Conservation (phyloP, 2,113 vertebrate species). For the Thryonomys swinderianus region DNA sequence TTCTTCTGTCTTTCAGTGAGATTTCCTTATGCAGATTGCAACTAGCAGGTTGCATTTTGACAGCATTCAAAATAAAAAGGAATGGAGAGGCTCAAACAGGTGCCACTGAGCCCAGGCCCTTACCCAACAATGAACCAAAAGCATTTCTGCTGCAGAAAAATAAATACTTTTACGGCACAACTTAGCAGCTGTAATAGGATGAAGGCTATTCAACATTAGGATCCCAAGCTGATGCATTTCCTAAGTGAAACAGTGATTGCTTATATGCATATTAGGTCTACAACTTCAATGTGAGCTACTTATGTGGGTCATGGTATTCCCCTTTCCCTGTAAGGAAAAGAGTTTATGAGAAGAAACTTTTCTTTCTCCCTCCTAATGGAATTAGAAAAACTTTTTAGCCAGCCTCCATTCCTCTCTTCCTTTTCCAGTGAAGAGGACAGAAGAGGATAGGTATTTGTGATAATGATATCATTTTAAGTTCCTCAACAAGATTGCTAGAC, state of each 20-base stretch:
- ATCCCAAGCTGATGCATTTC: neutral
- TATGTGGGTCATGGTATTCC: neutral
- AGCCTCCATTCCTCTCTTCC: neutral
- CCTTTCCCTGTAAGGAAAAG: neutral
- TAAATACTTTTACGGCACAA: neutral
- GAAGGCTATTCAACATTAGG: neutral
- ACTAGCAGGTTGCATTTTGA: constrained; percentile 23
- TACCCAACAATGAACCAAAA: constrained; percentile 37
- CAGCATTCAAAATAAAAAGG: constrained; percentile 51
- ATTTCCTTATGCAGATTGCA: neutral
- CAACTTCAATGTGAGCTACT: neutral
- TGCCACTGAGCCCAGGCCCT: neutral
- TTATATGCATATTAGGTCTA: neutral
- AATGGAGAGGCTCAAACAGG: neutral
- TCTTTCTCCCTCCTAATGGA: neutral
- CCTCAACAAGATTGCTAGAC: constrained; percentile 24
- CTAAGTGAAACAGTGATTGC: neutral
- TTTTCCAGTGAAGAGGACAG: neutral
- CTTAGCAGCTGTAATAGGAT: neutral
- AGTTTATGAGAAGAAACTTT: neutral
- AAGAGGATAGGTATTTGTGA: neutral
- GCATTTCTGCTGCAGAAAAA: constrained; percentile 33
- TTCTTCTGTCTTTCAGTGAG: neutral
- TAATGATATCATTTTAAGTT: constrained; percentile 38
- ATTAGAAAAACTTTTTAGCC: constrained; percentile 13